These are phyloP conservation scores for Zootoca vivipara DNA, from an alignment of 2,113 vertebrate genomes.

Conservation along the genomic window DNA sequence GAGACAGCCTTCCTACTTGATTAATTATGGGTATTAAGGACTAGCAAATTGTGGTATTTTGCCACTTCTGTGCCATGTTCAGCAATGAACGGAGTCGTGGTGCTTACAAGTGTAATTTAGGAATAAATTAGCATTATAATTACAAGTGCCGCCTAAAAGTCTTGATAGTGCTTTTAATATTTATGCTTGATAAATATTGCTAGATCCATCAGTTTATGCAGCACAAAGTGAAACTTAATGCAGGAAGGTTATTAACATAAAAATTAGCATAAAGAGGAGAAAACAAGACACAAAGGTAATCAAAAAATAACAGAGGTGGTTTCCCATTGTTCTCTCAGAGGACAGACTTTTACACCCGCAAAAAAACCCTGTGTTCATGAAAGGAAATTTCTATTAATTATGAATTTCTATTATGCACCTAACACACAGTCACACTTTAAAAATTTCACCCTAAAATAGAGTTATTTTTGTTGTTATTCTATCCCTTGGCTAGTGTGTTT, in stretches of 20 bases:
- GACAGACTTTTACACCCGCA: conserved; percentile 40
- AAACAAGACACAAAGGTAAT: conserved; percentile 72
- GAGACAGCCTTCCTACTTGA: conserved; percentile 39
- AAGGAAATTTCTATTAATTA: conserved; percentile 67
- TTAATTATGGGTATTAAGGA: conserved; percentile 53
- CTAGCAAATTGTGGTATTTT: conserved; percentile 48
- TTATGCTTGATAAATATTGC: conserved; percentile 74
- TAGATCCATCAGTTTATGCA: conserved; percentile 71
- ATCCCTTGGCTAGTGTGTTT: conserved; percentile 29
- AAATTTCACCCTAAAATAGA: conserved; percentile 40
- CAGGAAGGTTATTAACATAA: conserved; percentile 66
- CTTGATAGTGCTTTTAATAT: conserved; percentile 72
- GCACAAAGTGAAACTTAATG: conserved; percentile 70
- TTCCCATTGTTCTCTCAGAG: conserved; percentile 59
- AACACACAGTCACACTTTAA: conserved; percentile 36
- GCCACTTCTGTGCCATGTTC: conserved; percentile 54
- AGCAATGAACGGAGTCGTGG: conserved; percentile 50
- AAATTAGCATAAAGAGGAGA: conserved; percentile 67
- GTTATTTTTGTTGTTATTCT: conserved; percentile 34
- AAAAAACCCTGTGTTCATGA: conserved; percentile 52
- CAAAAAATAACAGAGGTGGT: conserved; percentile 67
- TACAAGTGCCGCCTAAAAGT: conserved; percentile 63
- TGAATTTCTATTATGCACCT: conserved; percentile 43
- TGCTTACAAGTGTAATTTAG: conserved; percentile 67
- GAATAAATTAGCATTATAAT: conserved; percentile 73